Evolutionary conservation across 2,888 invertebrate species (phyloP), one percentile per base, ranked within the genome.

Genomic region (Polyommatus iphigenia): DNA sequence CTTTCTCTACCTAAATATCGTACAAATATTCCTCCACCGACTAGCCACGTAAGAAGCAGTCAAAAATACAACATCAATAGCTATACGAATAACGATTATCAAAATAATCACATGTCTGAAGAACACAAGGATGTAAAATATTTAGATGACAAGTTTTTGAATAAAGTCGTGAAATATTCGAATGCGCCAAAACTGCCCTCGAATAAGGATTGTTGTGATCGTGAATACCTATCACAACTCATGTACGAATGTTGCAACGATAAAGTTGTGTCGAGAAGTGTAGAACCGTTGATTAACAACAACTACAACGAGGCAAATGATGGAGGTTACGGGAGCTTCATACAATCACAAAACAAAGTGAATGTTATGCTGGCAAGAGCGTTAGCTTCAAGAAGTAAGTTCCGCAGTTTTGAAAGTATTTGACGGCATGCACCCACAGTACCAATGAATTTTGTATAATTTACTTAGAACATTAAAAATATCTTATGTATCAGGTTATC

Each of bases 341-440:
- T 93, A 15, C 88, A 89, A 78, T 89, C 90, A 0, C 93, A 94
- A 80, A 87, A 92, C 81, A 92, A 91, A 82, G 93, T 93, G 0
- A 93, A 91, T 20, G 89, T 88, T 62, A 91, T 93, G 87, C 81
- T 93, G 7, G 90, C 90, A 78, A 88, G 83, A 79, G 88, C 91
- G 81, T 83, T 93, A 54, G 86, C 87, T 0, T 84, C 86, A 3
- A 89, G 87, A 82, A 82, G 82, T 0, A 87, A 81, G 71, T 77
- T 79, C 10, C 85, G 80, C 1, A 91, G 90, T 80, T 86, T 87
- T 0, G 90, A 91, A 82, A 84, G 82, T 54, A 78, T 84, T 20
- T 83, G 24, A 24, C 2, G 24, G 24, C 24, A 24, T 24, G 24
- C 24, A 24, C 24, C 1, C 24, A 24, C 24, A 24, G 24, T 24